Evolutionary conservation across 2,113 vertebrate genomes (phyloP).

Genomic region (Pan paniscus): DNA sequence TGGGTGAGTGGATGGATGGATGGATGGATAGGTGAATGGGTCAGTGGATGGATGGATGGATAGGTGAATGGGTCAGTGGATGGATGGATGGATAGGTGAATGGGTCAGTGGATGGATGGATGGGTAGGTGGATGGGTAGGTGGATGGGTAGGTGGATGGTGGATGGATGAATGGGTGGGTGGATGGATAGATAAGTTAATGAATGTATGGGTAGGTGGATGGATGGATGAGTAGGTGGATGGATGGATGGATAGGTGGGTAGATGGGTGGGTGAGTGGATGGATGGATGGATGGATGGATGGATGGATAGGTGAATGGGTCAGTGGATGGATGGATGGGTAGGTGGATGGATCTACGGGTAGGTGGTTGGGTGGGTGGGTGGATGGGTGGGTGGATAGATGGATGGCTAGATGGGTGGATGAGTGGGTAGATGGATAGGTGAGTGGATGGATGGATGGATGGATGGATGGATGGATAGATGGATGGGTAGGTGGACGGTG

Average conservation of each 20-base stretch:
- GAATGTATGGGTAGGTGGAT: background rate
- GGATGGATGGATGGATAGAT: background rate
- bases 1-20: background rate
- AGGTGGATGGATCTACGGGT: no score
- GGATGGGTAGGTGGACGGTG: rapidly evolving
- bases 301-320: rapidly evolving
- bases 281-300: background rate
- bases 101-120: background rate
- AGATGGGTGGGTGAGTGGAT: rapidly evolving
- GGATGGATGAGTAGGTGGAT: rapidly evolving
- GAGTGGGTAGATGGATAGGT: background rate
- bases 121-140: rapidly evolving
- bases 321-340: background rate
- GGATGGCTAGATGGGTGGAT: rapidly evolving
- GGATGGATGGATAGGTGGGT: rapidly evolving
- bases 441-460: no score
- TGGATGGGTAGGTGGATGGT: rapidly evolving
- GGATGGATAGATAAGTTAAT: no score
- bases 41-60: no score
- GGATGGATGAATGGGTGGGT: rapidly evolving
- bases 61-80: rapidly evolving
- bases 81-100: rapidly evolving
- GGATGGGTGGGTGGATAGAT: rapidly evolving
- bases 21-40: no score
- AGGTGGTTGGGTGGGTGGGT: no score